Conservation (phyloP, 2,113 vertebrate species). For the human (Homo sapiens) region DNA sequence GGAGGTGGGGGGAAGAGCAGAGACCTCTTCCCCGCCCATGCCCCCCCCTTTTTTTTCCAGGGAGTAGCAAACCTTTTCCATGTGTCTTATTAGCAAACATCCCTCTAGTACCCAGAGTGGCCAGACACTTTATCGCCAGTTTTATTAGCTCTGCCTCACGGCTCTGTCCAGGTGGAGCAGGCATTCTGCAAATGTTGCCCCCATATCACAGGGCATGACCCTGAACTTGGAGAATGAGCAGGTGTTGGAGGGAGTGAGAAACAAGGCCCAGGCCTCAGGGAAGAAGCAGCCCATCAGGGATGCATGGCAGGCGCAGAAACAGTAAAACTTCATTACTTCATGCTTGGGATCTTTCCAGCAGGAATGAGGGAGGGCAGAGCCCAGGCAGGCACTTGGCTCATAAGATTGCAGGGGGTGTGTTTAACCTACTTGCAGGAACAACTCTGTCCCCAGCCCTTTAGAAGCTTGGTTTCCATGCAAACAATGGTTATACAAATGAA, state of each 20-base stretch:
- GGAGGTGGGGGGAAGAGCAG: not conserved
- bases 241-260: not conserved
- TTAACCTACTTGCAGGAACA: slow-evolving; percentile 69
- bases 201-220: not conserved
- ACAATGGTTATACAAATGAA: slow-evolving; percentile 70
- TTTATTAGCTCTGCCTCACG: not conserved
- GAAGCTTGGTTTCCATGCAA: slow-evolving; percentile 67
- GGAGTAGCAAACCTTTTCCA: not conserved
- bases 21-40: rapidly evolving
- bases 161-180: not conserved
- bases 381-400: slow-evolving; percentile 3
- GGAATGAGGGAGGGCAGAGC: not conserved
- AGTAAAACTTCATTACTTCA: not conserved
- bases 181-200: not conserved
- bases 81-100: slow-evolving; percentile 15
- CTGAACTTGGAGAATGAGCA: not conserved
- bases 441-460: slow-evolving; percentile 29
- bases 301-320: not conserved
- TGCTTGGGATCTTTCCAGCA: slow-evolving; percentile 34
- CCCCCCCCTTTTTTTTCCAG: not conserved
- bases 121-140: not conserved
- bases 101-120: not conserved
- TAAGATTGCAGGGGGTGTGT: slow-evolving; percentile 46
- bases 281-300: not conserved
- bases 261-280: not conserved